phyloP scores from a whole-genome alignment of 64 coral and sea anemone species.

The Astreopora myriophthalma region DNA sequence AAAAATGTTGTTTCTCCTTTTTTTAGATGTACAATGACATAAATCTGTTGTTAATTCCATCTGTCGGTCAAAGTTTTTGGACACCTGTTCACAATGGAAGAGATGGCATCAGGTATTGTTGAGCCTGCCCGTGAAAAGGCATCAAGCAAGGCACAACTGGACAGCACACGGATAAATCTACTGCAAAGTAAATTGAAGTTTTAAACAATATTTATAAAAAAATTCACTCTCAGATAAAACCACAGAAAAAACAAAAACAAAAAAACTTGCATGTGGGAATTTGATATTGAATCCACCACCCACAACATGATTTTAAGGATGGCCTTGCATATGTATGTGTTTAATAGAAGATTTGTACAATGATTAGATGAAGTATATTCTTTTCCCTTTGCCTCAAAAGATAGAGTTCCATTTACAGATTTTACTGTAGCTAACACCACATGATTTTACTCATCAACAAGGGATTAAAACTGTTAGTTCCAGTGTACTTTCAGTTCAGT shows the following conservation, averaged over 20 bases:
- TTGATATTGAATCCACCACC: too few relatives aligned
- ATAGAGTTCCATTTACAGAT: too few relatives aligned
- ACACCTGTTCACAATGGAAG: background rate
- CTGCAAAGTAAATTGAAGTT: background rate
- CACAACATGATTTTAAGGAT: too few relatives aligned
- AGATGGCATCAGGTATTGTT: background rate
- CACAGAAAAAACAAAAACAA: background rate
- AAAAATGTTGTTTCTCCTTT: background rate
- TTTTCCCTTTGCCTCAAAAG: too few relatives aligned
- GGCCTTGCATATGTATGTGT: too few relatives aligned
- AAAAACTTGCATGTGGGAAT: too few relatives aligned
- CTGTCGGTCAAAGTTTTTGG: background rate
- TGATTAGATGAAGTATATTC: too few relatives aligned
- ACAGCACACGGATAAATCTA: background rate
- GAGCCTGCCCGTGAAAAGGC: background rate
- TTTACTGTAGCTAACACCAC: too few relatives aligned
- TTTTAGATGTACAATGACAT: background rate
- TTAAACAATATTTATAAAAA: too few relatives aligned
- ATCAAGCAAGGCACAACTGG: background rate
- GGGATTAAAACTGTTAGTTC: too few relatives aligned
- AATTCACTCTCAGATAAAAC: background rate
- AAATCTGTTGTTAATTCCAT: background rate
- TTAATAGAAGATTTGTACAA: too few relatives aligned
- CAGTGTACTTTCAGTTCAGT: background rate
- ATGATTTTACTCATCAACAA: too few relatives aligned